These are phyloP conservation scores for Apomyelois bistriatella DNA, from an alignment of 2,888 invertebrate species.

Conservation along the genomic window DNA sequence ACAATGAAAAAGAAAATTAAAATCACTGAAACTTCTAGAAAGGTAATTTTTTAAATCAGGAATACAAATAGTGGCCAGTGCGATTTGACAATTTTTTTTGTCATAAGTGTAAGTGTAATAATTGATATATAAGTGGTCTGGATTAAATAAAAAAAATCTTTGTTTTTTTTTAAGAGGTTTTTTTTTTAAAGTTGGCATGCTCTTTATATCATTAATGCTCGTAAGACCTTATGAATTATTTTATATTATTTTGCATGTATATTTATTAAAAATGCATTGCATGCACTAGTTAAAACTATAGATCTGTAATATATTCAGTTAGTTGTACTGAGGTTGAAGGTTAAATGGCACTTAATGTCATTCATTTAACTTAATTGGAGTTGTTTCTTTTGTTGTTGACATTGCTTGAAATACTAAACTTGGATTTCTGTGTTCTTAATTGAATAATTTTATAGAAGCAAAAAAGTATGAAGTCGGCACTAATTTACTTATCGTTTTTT, in stretches of 20 bases:
- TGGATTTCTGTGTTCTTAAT: too few relatives aligned
- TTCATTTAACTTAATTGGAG: constrained; percentile 2
- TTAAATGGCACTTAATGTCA: constrained; percentile 7
- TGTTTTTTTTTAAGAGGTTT: background rate
- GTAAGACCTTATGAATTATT: background rate
- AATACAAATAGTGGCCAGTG: background rate
- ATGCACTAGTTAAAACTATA: background rate
- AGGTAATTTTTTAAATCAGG: constrained; percentile 27
- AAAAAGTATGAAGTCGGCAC: too few relatives aligned
- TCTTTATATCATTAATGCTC: background rate
- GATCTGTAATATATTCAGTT: background rate
- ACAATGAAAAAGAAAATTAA: constrained; percentile 44
- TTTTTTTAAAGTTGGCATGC: background rate
- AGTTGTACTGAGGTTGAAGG: background rate
- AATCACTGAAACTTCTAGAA: constrained; percentile 34
- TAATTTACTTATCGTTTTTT: too few relatives aligned
- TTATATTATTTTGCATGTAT: background rate
- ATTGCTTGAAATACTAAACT: too few relatives aligned
- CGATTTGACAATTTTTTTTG: background rate
- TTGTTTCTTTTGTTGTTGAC: too few relatives aligned
- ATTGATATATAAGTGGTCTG: background rate
- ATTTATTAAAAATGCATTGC: background rate
- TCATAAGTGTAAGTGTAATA: background rate
- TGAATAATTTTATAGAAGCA: too few relatives aligned
- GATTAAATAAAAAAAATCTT: background rate